Conservation (phyloP, 2,888 invertebrate species). For the Mayetiola destructor region DNA sequence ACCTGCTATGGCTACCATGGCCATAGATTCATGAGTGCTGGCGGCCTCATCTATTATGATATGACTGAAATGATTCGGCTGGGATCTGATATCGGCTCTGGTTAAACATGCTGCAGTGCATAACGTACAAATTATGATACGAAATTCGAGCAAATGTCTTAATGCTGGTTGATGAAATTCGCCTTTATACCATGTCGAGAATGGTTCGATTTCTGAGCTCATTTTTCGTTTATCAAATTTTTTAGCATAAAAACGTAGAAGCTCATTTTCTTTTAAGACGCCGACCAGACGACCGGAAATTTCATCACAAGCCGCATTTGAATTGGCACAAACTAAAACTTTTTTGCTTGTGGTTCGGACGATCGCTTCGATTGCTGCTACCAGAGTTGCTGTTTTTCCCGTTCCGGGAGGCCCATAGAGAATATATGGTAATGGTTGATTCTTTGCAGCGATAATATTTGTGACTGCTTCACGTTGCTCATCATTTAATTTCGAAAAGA, state of each 20-base stretch:
- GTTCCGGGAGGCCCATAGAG: slow-evolving; percentile 74
- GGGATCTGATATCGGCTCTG: background rate
- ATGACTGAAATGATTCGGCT: slow-evolving; percentile 40
- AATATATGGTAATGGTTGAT: slow-evolving; percentile 56
- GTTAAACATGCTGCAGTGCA: slow-evolving; percentile 37
- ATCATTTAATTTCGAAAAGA: background rate
- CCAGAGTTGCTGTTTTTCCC: slow-evolving; percentile 56
- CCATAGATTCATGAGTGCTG: slow-evolving; percentile 55
- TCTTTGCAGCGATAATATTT: slow-evolving; percentile 48
- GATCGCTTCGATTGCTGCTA: slow-evolving; percentile 54
- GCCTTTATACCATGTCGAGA: slow-evolving; percentile 34
- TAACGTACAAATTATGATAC: slow-evolving; percentile 50
- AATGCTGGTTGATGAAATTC: slow-evolving; percentile 34
- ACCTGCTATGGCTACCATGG: slow-evolving; percentile 37
- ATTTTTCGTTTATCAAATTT: slow-evolving; percentile 31
- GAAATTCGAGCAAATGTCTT: slow-evolving; percentile 37
- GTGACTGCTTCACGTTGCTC: slow-evolving; percentile 51
- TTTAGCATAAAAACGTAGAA: slow-evolving; percentile 37
- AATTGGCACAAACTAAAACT: slow-evolving; percentile 51
- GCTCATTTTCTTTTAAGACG: slow-evolving; percentile 24
- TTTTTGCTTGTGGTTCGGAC: slow-evolving; percentile 27
- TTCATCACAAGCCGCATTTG: slow-evolving; percentile 59
- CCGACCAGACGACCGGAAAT: slow-evolving; percentile 38
- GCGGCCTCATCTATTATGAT: slow-evolving; percentile 68
- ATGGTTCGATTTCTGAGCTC: slow-evolving; percentile 26